phyloP scores from a whole-genome alignment of 1,140 invertebrate genomes.

The Condylostylus longicornis region DNA sequence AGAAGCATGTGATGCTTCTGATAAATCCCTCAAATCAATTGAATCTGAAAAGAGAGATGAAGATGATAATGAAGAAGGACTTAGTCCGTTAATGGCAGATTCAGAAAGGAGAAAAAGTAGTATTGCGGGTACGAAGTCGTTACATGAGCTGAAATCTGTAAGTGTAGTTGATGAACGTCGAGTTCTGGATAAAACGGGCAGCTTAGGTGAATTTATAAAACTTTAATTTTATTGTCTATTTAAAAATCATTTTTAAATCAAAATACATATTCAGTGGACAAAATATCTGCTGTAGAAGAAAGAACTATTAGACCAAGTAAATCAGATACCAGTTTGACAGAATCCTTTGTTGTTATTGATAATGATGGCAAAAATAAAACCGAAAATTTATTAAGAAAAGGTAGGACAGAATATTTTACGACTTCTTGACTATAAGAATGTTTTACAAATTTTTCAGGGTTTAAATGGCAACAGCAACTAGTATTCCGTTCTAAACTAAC shows the following conservation, averaged over 20 bases:
- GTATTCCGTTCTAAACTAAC: conserved; percentile 92
- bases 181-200: neutral
- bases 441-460: conserved; percentile 44
- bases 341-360: conserved; percentile 71
- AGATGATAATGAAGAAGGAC: conserved; percentile 2
- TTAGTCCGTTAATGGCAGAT: too few relatives aligned
- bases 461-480: conserved; percentile 82
- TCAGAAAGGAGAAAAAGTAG: conserved; percentile 22
- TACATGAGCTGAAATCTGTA: conserved; percentile 29
- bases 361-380: conserved; percentile 27
- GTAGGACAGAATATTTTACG: conserved; percentile 23
- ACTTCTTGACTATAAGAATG: too few relatives aligned
- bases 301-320: conserved; percentile 56
- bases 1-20: conserved; percentile 49
- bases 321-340: conserved; percentile 78
- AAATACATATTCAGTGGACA: conserved; percentile 7
- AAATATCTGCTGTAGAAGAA: conserved; percentile 29
- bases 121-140: conserved; percentile 25
- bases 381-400: conserved; percentile 46
- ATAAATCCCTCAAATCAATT: conserved; percentile 49
- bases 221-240: neutral
- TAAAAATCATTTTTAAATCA: neutral
- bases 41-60: conserved; percentile 43
- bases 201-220: neutral
- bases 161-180: conserved; percentile 15